Percentiles rank a stretch among this genome's conserved stretches.
Conservation (phyloP, 2,113 vertebrate species). For the Engystomops pustulosus region DNA sequence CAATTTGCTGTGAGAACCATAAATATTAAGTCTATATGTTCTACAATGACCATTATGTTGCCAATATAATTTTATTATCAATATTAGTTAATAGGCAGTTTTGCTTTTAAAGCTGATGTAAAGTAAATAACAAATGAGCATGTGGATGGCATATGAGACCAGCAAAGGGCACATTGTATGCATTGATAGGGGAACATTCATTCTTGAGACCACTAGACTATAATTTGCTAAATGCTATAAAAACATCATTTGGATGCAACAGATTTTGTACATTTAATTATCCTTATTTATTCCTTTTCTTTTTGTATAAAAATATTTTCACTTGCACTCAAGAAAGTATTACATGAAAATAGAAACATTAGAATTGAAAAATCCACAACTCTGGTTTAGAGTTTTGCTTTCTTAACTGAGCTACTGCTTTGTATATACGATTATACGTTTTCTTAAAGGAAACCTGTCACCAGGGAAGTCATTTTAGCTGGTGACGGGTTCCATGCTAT, state of each 20-base stretch:
- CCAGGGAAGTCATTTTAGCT: too few relatives aligned
- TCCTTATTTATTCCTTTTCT: background rate
- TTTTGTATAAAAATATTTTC: background rate
- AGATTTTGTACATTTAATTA: background rate
- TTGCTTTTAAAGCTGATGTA: background rate
- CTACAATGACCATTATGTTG: background rate
- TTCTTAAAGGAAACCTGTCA: too few relatives aligned
- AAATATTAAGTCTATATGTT: conserved; percentile 3
- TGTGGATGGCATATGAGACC: too few relatives aligned
- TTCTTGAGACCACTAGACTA: background rate
- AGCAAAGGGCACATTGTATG: background rate
- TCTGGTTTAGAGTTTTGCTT: background rate
- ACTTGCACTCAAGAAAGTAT: conserved; percentile 5
- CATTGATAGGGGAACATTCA: background rate
- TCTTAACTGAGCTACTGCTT: background rate
- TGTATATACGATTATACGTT: background rate
- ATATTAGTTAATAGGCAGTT: background rate
- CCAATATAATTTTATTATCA: background rate
- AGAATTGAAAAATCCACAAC: background rate
- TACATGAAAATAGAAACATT: background rate
- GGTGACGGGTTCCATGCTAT: too few relatives aligned
- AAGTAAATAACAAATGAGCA: background rate
- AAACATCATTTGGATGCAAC: background rate
- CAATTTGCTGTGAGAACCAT: background rate
- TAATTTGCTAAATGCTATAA: background rate